phyloP scores from a whole-genome alignment of 2,113 vertebrate species.

The Centropus bengalensis region DNA sequence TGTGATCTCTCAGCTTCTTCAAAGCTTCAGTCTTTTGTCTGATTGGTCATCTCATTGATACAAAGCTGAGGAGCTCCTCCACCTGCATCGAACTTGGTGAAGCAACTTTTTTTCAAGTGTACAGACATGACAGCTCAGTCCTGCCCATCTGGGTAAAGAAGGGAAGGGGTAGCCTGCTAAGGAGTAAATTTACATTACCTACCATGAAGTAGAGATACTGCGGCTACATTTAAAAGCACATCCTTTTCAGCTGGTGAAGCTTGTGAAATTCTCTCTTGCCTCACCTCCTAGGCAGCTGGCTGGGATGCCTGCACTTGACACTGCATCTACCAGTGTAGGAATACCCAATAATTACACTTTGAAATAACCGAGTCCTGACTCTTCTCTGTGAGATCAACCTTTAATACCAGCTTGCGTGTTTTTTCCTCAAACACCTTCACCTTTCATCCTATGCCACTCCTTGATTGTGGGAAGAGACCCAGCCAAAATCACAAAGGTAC shows the following conservation, averaged over 20 bases:
- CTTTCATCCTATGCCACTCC: neutral
- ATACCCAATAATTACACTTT: neutral
- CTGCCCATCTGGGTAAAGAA: neutral
- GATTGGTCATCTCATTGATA: neutral
- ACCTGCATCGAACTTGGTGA: neutral
- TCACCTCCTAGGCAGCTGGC: neutral
- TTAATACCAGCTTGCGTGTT: neutral
- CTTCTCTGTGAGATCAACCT: neutral
- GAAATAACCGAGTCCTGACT: neutral
- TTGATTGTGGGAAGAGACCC: neutral
- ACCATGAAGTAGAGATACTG: neutral
- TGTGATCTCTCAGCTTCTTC: neutral
- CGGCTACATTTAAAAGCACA: neutral
- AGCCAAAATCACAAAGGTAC: neutral
- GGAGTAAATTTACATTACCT: neutral
- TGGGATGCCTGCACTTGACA: neutral
- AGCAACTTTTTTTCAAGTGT: neutral
- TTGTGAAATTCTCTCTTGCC: neutral
- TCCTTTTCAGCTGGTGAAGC: neutral
- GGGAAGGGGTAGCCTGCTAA: neutral
- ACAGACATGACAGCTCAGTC: neutral
- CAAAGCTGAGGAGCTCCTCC: neutral
- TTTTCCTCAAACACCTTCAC: neutral
- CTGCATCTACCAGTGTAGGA: rapidly evolving
- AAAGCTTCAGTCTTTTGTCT: neutral